A percentile compares a stretch with the other conserved stretches of the same genome.
These are phyloP conservation scores for Cyprinella venusta DNA, from an alignment of 2,797 vertebrate species.

Conservation along the genomic window DNA sequence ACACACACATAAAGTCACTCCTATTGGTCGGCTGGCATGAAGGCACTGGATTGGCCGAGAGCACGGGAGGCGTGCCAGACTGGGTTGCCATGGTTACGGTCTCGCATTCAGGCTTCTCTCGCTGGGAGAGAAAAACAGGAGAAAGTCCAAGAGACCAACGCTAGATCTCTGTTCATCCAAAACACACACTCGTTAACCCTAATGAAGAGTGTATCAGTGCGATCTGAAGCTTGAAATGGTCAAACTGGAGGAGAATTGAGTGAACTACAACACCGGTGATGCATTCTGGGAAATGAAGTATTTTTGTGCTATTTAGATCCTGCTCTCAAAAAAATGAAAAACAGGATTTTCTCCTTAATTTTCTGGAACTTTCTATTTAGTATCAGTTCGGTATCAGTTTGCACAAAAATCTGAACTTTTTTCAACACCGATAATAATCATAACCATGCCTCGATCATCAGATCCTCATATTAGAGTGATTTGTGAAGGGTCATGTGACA, in stretches of 20 bases:
- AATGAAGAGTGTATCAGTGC: not conserved
- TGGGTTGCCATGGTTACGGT: slow-evolving; percentile 74
- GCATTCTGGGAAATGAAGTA: not conserved
- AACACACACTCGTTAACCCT: not conserved
- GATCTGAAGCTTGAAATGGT: not conserved
- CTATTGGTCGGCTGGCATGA: slow-evolving; percentile 35
- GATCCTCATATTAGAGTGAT: too few species aligned
- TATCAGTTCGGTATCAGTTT: too few species aligned
- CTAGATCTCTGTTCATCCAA: slow-evolving; percentile 54
- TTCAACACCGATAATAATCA: too few species aligned
- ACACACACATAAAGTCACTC: slow-evolving; percentile 43
- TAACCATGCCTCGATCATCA: too few species aligned
- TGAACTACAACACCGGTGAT: not conserved
- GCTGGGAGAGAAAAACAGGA: slow-evolving; percentile 81
- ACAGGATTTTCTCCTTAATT: too few species aligned
- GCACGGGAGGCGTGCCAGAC: slow-evolving; percentile 65
- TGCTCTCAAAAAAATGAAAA: too few species aligned
- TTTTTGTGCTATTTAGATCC: too few species aligned
- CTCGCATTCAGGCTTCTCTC: slow-evolving; percentile 72
- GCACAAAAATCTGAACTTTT: too few species aligned
- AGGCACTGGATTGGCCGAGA: slow-evolving; percentile 63
- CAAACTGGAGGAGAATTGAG: too few species aligned
- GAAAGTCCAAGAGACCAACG: slow-evolving; percentile 69
- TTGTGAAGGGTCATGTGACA: too few species aligned
- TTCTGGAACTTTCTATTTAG: too few species aligned